Evolutionary conservation across 1,140 invertebrate species (phyloP).

Genomic region (Orchestia grillus): DNA sequence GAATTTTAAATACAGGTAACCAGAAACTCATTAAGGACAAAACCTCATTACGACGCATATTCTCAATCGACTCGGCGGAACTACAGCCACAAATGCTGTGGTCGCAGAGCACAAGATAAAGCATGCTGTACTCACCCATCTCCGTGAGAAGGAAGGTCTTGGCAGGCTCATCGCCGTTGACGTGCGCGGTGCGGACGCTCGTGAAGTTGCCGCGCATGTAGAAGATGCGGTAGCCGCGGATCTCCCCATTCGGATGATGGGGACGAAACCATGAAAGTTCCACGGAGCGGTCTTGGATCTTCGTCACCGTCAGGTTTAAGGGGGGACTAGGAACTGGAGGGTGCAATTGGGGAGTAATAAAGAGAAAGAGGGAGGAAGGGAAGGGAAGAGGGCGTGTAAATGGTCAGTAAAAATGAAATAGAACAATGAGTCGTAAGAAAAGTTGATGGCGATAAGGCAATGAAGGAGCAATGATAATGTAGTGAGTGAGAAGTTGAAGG

Average conservation of each 20-base stretch:
- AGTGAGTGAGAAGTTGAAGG: too few relatives aligned
- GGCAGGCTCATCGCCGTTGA: conserved; percentile 59
- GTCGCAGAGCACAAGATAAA: not conserved
- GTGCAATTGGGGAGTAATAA: not conserved
- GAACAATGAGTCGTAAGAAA: not conserved
- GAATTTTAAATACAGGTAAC: not conserved
- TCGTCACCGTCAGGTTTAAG: conserved; percentile 81
- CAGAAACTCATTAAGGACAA: not conserved
- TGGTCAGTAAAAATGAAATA: too few relatives aligned
- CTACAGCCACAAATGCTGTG: not conserved
- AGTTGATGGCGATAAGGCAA: not conserved
- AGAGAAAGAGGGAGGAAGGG: not conserved
- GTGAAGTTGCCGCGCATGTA: conserved; percentile 70
- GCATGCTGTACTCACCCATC: conserved; percentile 76
- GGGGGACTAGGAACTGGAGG: conserved; percentile 83
- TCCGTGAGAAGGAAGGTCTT: conserved; percentile 70
- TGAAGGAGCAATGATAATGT: not conserved
- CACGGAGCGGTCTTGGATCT: conserved; percentile 82
- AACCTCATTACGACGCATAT: not conserved
- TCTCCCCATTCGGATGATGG: conserved; percentile 79
- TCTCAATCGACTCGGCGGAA: not conserved
- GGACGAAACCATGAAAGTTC: conserved; percentile 85
- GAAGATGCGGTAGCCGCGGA: conserved; percentile 80
- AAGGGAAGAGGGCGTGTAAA: conserved; percentile 27
- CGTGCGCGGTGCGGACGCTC: conserved; percentile 65